phyloP scores from a whole-genome alignment of 2,113 vertebrate species.

The Chaetura pelagica region DNA sequence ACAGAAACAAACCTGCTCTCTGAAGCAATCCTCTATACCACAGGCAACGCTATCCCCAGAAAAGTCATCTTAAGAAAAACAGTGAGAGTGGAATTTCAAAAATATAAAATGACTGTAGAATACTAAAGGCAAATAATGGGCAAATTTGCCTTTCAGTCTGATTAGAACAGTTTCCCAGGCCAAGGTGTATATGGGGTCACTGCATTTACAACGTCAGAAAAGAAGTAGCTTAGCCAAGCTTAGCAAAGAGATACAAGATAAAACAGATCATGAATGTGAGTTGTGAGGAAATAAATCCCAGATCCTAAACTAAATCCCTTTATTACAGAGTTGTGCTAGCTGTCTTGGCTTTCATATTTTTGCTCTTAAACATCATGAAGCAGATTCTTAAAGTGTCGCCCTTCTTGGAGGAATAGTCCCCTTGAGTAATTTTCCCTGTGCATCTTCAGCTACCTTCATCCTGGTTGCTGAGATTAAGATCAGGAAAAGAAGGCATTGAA shows the following conservation, averaged over 20 bases:
- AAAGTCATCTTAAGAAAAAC: background rate
- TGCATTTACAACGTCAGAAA: background rate
- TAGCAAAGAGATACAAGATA: background rate
- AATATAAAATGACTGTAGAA: background rate
- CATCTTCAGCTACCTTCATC: background rate
- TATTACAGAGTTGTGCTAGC: background rate
- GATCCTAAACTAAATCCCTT: background rate
- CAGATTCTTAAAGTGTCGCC: background rate
- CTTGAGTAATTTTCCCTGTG: background rate
- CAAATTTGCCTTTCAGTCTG: background rate
- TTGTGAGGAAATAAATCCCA: background rate
- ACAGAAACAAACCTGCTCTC: background rate
- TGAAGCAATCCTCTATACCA: background rate
- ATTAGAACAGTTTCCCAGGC: background rate
- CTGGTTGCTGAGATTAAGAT: background rate
- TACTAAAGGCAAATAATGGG: background rate
- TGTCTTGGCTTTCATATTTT: background rate
- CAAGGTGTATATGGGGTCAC: background rate
- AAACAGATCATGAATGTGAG: background rate
- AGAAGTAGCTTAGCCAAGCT: background rate
- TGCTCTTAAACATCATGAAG: background rate
- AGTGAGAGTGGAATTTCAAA: background rate
- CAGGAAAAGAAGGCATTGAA: background rate
- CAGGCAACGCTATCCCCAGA: background rate
- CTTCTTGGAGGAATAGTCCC: background rate